Conservation (phyloP, 2,797 vertebrate species). For the Alfaro cultratus region DNA sequence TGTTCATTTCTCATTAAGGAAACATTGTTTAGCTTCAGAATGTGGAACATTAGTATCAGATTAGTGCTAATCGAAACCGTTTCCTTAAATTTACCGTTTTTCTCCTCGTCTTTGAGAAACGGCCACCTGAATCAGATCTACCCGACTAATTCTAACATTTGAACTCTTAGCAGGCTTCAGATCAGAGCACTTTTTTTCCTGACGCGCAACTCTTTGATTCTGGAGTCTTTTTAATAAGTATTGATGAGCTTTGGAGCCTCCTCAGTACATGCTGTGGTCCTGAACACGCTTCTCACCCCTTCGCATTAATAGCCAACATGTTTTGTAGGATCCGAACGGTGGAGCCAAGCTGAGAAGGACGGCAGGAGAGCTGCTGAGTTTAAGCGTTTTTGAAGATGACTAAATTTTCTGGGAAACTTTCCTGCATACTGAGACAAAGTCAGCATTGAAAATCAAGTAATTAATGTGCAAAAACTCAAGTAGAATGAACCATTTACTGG, state of each 20-base stretch:
- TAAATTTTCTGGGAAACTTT: neutral
- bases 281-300: neutral
- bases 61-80: constrained; percentile 78
- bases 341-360: constrained; percentile 1
- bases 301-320: constrained; percentile 2
- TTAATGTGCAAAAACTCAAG: constrained; percentile 11
- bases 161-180: constrained; percentile 49
- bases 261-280: constrained; percentile 9
- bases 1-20: constrained; percentile 84
- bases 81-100: constrained; percentile 46
- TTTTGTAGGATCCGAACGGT: constrained; percentile 12
- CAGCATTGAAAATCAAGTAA: constrained; percentile 3
- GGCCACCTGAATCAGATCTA: constrained; percentile 51
- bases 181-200: constrained; percentile 43
- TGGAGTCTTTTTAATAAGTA: constrained; percentile 25
- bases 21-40: constrained; percentile 83
- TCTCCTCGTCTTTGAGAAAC: constrained; percentile 56
- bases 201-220: constrained; percentile 26
- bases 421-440: constrained; percentile 7
- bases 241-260: constrained; percentile 22
- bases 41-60: constrained; percentile 66
- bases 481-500: constrained; percentile 26
- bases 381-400: neutral
- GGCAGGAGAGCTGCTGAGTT: neutral
- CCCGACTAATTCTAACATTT: constrained; percentile 55